Evolutionary conservation across 2,113 vertebrate species (phyloP).

Genomic region (Vulpes ferrilata): DNA sequence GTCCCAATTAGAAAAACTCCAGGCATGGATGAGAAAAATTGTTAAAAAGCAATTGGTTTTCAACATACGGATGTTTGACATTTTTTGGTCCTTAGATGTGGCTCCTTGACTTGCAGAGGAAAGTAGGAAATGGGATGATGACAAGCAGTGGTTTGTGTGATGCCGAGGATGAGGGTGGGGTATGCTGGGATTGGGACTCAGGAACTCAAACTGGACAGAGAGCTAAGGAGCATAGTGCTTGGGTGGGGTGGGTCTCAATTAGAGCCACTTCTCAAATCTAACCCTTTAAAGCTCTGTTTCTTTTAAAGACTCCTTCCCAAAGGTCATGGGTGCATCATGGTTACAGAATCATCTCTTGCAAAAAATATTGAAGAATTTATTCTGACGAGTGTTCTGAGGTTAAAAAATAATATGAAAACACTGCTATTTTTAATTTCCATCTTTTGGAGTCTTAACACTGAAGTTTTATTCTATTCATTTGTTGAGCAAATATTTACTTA

Average conservation of each 20-base stretch:
- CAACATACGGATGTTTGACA: not conserved
- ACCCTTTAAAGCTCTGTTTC: not conserved
- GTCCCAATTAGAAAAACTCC: not conserved
- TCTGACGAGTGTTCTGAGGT: not conserved
- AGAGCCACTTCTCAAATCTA: not conserved
- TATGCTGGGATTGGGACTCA: not conserved
- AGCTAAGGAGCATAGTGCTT: not conserved
- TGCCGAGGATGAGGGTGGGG: not conserved
- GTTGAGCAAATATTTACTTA: slow-evolving; percentile 38
- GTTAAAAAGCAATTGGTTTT: slow-evolving; percentile 35
- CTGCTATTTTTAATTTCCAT: slow-evolving; percentile 24
- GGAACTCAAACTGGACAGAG: not conserved
- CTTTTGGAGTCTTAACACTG: slow-evolving; percentile 13
- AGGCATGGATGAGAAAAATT: not conserved
- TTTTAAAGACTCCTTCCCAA: not conserved
- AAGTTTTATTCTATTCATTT: slow-evolving; percentile 38
- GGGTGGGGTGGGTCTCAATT: not conserved
- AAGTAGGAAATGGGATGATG: not conserved
- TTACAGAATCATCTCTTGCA: not conserved
- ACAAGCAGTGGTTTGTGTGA: not conserved
- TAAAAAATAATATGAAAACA: not conserved
- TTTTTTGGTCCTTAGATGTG: not conserved
- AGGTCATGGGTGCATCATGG: not conserved
- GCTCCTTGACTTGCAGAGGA: not conserved
- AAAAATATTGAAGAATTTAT: not conserved